phyloP scores from a whole-genome alignment of 2,797 vertebrate genomes.

The Molossus molossus region DNA sequence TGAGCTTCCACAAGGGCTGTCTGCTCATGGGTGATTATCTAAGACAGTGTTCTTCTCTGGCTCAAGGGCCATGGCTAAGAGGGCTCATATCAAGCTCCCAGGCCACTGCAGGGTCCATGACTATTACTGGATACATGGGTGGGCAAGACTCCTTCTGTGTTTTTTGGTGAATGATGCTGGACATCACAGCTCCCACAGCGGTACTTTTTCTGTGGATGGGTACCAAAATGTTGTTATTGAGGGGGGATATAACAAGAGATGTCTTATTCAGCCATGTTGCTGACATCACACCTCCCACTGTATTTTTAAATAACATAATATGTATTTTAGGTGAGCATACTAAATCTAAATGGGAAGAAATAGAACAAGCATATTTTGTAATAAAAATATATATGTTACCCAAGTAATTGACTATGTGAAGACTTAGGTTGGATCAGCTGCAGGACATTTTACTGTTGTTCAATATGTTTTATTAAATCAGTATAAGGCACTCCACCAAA shows the following conservation, averaged over 20 bases:
- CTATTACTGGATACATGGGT: neutral
- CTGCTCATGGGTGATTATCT: neutral
- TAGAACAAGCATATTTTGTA: neutral
- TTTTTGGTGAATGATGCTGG: neutral
- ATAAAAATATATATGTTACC: slow-evolving; percentile 7
- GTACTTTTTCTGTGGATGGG: neutral
- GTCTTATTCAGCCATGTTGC: neutral
- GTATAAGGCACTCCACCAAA: neutral
- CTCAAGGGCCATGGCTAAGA: no score
- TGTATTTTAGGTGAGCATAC: neutral
- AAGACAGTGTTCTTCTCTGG: neutral
- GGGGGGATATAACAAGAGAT: neutral
- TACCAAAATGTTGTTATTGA: neutral
- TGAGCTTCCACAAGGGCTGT: neutral
- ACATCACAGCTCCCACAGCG: neutral
- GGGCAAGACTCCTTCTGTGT: neutral
- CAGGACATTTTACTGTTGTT: neutral
- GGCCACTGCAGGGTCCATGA: neutral
- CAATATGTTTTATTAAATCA: neutral
- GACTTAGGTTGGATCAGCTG: neutral
- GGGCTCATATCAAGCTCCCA: neutral
- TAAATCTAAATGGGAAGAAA: neutral
- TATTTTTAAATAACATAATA: slow-evolving; percentile 5
- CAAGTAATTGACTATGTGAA: neutral
- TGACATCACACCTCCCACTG: neutral